Evolutionary conservation across 2,113 vertebrate genomes (phyloP), one percentile per base, ranked within the genome.

Genomic region (Etheostoma cragini): DNA sequence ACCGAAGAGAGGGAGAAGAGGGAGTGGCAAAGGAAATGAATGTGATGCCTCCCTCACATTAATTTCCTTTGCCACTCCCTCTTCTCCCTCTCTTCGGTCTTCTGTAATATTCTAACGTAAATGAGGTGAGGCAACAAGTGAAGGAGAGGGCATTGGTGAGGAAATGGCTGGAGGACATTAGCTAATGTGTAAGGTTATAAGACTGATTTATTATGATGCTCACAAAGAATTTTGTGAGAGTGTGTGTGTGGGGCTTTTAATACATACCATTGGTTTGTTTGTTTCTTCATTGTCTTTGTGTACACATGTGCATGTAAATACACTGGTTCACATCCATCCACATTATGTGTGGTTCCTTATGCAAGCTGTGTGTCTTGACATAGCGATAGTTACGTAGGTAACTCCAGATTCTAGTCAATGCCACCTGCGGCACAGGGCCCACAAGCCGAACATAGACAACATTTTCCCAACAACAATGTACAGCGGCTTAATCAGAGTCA

Each of bases 181-280:
- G 35, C 63, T 21, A 65, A 58, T 72, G 38, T 42, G 52, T 75
- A 69, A 74, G 77, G 67, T 85, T 62, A 76, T 70, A 78, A 47
- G 21, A 81, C 22, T 26, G 17, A 63, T 77, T 88, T 77, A 77
- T 50, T 75, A 86, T 86, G 81, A 76, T 46, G 60, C 60, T 74
- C 81, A 90, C 83, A 72, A 35, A 71, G 13, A 45, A 24, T n/a
- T 65, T 5, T 15, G 24, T 61, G 22, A 80, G 62, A 42, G 26
- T 53, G 56, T 67, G 24, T 67, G 61, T 61, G 68, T 58, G 5
- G 13, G 14, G 52, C 16, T 47, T 19, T 2, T 71, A 21, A n/a
- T 54, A 56, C 50, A 69, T 42, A n/a, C 12, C 8, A n/a, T 21
- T 8, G 26, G 0, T 60, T 38, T 71, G 53, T 72, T 46, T 47